These are phyloP conservation scores for Drosophila bocki DNA, from an alignment of 1,140 invertebrate genomes.

Conservation along the genomic window DNA sequence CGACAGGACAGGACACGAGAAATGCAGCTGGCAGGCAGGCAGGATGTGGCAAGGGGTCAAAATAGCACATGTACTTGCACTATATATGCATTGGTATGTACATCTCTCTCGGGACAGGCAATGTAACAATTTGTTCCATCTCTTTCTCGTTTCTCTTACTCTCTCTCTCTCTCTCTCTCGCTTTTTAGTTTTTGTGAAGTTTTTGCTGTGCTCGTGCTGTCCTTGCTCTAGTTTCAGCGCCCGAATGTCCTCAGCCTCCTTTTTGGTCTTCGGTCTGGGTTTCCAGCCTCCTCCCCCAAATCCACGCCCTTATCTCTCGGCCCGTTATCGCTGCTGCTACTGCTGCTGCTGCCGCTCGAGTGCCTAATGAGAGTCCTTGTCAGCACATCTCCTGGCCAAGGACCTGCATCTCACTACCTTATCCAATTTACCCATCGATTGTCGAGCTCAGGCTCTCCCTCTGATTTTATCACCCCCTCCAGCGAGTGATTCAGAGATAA, in stretches of 20 bases:
- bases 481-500: conserved; percentile 12
- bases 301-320: conserved; percentile 59
- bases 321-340: conserved; percentile 65
- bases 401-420: conserved; percentile 57
- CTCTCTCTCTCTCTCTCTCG: background rate
- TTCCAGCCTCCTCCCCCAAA: conserved; percentile 4
- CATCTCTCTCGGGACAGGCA: conserved; percentile 53
- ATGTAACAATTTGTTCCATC: conserved; percentile 65
- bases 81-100: conserved; percentile 12
- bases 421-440: conserved; percentile 49
- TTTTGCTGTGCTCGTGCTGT: conserved; percentile 60
- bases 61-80: conserved; percentile 41
- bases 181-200: conserved; percentile 63
- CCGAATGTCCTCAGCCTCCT: conserved; percentile 49
- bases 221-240: conserved; percentile 72
- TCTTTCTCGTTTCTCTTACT: conserved; percentile 13
- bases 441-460: conserved; percentile 57
- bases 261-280: conserved; percentile 29
- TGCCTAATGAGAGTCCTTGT: conserved; percentile 69
- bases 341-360: conserved; percentile 44
- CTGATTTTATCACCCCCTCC: conserved; percentile 4
- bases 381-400: conserved; percentile 43
- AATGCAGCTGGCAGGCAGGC: conserved; percentile 35
- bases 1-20: conserved; percentile 46
- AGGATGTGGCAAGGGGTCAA: conserved; percentile 17